Conservation (phyloP, 2,797 vertebrate species). For the Danio tinwini region DNA sequence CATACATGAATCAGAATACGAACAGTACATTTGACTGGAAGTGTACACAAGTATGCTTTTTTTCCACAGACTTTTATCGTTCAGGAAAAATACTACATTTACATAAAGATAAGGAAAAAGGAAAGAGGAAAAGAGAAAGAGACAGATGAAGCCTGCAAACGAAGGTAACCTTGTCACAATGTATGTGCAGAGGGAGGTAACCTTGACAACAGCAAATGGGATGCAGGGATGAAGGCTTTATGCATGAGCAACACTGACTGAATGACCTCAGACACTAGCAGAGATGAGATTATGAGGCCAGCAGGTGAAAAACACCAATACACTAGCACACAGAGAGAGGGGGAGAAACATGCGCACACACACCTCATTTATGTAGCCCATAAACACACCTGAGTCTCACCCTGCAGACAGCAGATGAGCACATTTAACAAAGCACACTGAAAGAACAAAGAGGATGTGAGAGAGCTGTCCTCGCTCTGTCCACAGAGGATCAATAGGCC, state of each 20-base stretch:
- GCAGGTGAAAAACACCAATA: constrained; percentile 27
- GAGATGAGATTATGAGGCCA: constrained; percentile 27
- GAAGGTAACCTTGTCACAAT: constrained; percentile 43
- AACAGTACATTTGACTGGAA: no score
- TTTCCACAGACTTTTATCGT: not conserved
- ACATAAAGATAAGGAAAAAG: not conserved
- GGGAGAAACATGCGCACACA: not conserved
- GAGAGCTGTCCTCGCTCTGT: constrained; percentile 3
- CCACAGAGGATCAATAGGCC: constrained; percentile 28
- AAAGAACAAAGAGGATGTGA: not conserved
- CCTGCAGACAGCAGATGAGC: not conserved
- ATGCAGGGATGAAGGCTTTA: not conserved
- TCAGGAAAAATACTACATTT: not conserved
- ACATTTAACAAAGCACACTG: not conserved
- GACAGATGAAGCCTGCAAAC: not conserved
- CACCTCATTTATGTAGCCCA: constrained; percentile 1
- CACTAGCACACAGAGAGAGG: no score
- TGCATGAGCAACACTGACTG: constrained; percentile 26
- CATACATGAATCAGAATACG: no score
- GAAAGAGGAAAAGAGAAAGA: not conserved
- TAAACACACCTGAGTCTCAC: constrained; percentile 23
- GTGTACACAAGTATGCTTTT: no score
- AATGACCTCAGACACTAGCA: constrained; percentile 40
- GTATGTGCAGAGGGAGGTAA: constrained; percentile 26
- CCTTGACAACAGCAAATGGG: constrained; percentile 26